Evolutionary conservation across 2,888 invertebrate genomes (phyloP).

Genomic region (Tubulanus polymorphus): DNA sequence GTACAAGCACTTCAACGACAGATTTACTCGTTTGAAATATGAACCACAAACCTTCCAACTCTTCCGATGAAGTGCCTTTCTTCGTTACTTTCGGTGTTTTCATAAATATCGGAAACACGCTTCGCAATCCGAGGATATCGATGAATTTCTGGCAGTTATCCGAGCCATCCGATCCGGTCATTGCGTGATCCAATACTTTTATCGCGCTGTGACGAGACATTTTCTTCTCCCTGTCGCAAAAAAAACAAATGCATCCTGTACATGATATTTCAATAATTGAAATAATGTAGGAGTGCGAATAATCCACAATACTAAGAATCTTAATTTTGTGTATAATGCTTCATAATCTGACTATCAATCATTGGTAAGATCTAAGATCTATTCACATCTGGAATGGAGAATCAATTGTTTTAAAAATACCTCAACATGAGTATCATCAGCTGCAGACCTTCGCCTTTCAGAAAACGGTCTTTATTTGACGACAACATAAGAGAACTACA

Average conservation of each 20-base stretch:
- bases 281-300: too few species aligned
- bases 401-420: too few species aligned
- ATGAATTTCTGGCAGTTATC: slow-evolving; percentile 95
- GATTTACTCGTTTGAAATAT: background rate
- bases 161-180: slow-evolving; percentile 86
- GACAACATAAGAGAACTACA: slow-evolving; percentile 85
- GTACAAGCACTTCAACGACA: background rate
- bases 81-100: slow-evolving; percentile 81
- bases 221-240: slow-evolving; percentile 77
- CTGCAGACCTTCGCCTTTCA: slow-evolving; percentile 95
- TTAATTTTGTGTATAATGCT: too few species aligned
- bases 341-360: too few species aligned
- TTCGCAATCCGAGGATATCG: slow-evolving; percentile 88
- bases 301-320: too few species aligned
- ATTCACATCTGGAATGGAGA: too few species aligned
- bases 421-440: slow-evolving; percentile 98
- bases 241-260: too few species aligned
- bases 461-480: slow-evolving; percentile 81
- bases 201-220: slow-evolving; percentile 80
- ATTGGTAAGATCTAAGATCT: too few species aligned
- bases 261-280: too few species aligned
- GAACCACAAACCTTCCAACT: slow-evolving; percentile 70
- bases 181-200: slow-evolving; percentile 95
- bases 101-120: slow-evolving; percentile 98
- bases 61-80: slow-evolving; percentile 60